Evolutionary conservation across 2,888 invertebrate genomes (phyloP).

Genomic region (Ochropacha duplaris): DNA sequence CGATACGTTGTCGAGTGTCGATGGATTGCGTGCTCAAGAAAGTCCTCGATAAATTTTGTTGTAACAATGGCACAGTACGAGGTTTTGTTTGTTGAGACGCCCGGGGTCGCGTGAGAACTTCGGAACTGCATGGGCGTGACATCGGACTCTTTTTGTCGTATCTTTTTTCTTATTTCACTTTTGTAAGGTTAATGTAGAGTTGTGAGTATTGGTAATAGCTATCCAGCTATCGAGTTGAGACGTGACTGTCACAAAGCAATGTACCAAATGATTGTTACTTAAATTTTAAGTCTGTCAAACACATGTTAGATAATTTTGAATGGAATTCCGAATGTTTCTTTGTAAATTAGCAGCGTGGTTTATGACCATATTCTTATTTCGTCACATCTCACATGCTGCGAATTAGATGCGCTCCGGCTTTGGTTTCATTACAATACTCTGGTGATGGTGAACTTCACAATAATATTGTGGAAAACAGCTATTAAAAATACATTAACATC

Average conservation of each 20-base stretch:
- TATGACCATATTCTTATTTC: constrained; percentile 29
- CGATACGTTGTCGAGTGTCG: constrained; percentile 14
- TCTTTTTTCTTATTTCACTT: constrained; percentile 50
- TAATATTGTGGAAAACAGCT: constrained; percentile 15
- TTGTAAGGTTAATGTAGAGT: constrained; percentile 66
- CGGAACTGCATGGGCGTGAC: constrained; percentile 80
- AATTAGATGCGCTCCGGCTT: constrained; percentile 33
- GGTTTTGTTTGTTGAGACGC: constrained; percentile 71
- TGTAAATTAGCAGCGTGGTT: constrained; percentile 18
- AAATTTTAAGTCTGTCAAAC: constrained; percentile 39
- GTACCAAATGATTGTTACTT: constrained; percentile 19
- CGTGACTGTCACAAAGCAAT: constrained; percentile 76
- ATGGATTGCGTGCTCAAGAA: constrained; percentile 39
- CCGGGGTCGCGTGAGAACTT: constrained; percentile 75
- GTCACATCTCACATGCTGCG: constrained; percentile 34
- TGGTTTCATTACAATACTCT: constrained; percentile 8
- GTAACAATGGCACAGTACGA: constrained; percentile 54
- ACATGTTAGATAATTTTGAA: constrained; percentile 31
- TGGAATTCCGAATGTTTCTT: constrained; percentile 21
- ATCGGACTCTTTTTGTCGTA: constrained; percentile 69
- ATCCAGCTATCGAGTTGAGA: constrained; percentile 32
- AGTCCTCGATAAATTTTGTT: constrained; percentile 41
- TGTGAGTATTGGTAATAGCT: constrained; percentile 67
- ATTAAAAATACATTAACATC: constrained; percentile 52
- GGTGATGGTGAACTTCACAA: background rate